Evolutionary conservation across 2,797 vertebrate species (phyloP).

Genomic region (Gymnoscopelus braueri): DNA sequence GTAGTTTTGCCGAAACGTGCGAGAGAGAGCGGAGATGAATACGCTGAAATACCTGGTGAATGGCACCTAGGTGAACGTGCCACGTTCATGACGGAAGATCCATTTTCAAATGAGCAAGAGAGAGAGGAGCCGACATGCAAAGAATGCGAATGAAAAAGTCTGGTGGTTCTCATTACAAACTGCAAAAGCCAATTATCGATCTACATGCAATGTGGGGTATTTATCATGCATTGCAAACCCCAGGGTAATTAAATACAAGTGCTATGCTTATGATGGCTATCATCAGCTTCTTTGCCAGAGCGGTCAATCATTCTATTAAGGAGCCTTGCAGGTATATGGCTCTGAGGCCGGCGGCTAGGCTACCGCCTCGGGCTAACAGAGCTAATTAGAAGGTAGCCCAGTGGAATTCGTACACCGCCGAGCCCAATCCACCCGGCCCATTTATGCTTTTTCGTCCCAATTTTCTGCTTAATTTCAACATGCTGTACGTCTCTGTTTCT

Average conservation of each 20-base stretch:
- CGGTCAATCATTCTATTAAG: slow-evolving; percentile 81
- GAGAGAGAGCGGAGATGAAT: slow-evolving; percentile 16
- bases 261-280: slow-evolving; percentile 76
- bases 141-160: slow-evolving; percentile 35
- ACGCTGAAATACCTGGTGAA: not conserved
- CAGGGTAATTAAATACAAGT: slow-evolving; percentile 80
- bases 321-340: slow-evolving; percentile 67
- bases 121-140: slow-evolving; percentile 22
- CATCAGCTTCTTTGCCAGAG: slow-evolving; percentile 73
- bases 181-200: slow-evolving; percentile 78
- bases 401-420: slow-evolving; percentile 76
- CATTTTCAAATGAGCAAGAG: slow-evolving; percentile 42
- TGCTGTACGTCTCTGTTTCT: slow-evolving; percentile 64
- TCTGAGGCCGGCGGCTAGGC: slow-evolving; percentile 72
- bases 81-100: slow-evolving; percentile 24
- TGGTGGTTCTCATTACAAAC: slow-evolving; percentile 67
- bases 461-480: slow-evolving; percentile 76
- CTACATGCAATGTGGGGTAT: slow-evolving; percentile 71
- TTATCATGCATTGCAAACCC: slow-evolving; percentile 79
- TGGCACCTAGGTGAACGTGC: slow-evolving; percentile 18
- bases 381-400: slow-evolving; percentile 84
- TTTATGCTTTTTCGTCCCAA: slow-evolving; percentile 62
- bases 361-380: slow-evolving; percentile 75
- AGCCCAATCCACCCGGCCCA: slow-evolving; percentile 59
- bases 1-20: too few species aligned